Evolutionary conservation across 1,140 invertebrate genomes (phyloP).

Genomic region (Drosophila simulans): DNA sequence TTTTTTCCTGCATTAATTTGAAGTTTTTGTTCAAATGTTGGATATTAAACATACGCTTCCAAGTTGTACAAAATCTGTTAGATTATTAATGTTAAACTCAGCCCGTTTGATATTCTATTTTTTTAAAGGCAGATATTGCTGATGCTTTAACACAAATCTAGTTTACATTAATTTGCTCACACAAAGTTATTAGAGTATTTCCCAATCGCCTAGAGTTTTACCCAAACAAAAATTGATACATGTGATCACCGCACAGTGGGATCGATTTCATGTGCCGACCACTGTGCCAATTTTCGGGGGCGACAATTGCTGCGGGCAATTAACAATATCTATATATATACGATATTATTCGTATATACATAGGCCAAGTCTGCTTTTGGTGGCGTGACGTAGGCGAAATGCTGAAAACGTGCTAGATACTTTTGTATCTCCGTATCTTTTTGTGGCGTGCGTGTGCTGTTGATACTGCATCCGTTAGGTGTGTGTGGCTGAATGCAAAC

Average conservation of each 20-base stretch:
- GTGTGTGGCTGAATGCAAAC: slow-evolving; percentile 78
- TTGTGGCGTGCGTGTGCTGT: slow-evolving; percentile 41
- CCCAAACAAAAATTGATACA: background rate
- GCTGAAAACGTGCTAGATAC: slow-evolving; percentile 73
- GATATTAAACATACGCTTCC: background rate
- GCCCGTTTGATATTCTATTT: no score
- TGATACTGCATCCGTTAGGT: slow-evolving; percentile 78
- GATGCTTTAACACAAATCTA: no score
- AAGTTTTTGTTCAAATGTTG: background rate
- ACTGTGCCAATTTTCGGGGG: slow-evolving; percentile 47
- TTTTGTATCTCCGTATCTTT: slow-evolving; percentile 52
- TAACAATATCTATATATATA: slow-evolving; percentile 57
- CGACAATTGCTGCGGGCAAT: slow-evolving; percentile 70
- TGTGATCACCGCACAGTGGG: slow-evolving; percentile 22
- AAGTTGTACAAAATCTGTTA: background rate
- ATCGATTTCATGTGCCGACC: slow-evolving; percentile 10
- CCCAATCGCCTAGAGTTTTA: background rate
- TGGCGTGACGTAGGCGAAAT: slow-evolving; percentile 68
- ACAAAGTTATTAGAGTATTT: background rate
- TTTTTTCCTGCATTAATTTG: background rate
- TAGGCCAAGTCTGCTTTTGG: slow-evolving; percentile 65
- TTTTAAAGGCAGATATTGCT: no score
- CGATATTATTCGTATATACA: slow-evolving; percentile 35
- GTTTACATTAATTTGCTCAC: no score
- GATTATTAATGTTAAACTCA: no score